Conservation (phyloP, 2,888 invertebrate genomes). For the Phortica magna region DNA sequence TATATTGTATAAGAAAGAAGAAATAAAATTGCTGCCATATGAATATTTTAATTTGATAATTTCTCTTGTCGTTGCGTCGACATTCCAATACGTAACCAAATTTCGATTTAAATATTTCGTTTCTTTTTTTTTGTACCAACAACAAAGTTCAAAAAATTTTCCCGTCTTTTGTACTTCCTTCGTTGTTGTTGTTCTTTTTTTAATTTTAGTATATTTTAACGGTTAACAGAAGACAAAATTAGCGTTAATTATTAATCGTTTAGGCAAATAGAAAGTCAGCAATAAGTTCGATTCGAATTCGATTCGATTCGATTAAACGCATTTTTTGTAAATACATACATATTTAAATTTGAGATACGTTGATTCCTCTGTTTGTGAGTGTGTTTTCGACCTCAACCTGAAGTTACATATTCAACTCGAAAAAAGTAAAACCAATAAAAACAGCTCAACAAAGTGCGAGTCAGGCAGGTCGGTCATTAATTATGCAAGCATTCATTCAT, state of each 20-base stretch:
- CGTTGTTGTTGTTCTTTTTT: no score
- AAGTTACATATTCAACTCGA: no score
- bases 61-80: constrained; percentile 45
- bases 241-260: constrained; percentile 73
- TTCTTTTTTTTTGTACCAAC: not conserved
- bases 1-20: not conserved
- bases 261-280: constrained; percentile 72
- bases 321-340: constrained; percentile 28
- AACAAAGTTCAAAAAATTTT: no score
- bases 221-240: constrained; percentile 70
- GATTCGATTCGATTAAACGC: constrained; percentile 12
- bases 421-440: not conserved
- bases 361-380: no score
- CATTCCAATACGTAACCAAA: constrained; percentile 32
- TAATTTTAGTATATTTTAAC: constrained; percentile 60
- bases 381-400: no score
- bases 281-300: not conserved
- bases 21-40: not conserved
- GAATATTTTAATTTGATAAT: constrained; percentile 46
- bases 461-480: not conserved
- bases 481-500: no score
- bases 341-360: no score
- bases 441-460: not conserved
- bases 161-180: no score
- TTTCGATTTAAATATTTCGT: constrained; percentile 7